Evolutionary conservation across 2,888 invertebrate species (phyloP), one percentile per base, ranked within the genome.

Genomic region (Meloe dianella): DNA sequence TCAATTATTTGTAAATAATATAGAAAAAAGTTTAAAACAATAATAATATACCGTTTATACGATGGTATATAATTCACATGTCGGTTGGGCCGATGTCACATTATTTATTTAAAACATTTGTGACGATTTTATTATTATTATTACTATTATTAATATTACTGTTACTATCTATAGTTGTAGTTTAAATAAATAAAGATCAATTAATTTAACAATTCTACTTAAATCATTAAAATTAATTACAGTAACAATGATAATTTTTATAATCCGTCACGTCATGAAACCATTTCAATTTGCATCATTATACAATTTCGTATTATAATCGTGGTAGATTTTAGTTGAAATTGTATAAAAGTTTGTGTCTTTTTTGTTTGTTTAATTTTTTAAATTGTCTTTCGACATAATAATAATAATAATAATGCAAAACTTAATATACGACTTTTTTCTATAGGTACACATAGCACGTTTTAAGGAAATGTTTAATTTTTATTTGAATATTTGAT

Each of bases 141-240:
- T 29, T 22, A 61, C 10, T 51, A 51, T 56, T 59, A 62, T 67
- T 67, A 62, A 61, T 62, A 62, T 62, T 59, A 62, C 68, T 64
- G 56, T 62, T 64, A 64, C 64, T 41, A 67, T 64, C 64, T 64
- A 54, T 60, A 63, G 22, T 51, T 24, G 12, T 51, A 61, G 51
- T 58, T 29, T 35, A 51, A 64, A 66, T 61, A 51, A 67, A 67
- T 65, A 41, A 61, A 24, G 65, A 68, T 65, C 68, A 65, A 65
- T 68, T 68, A 68, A 68, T 68, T 57, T 68, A 68, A 68, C 65
- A 65, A 68, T 63, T 60, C 61, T 51, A 65, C 62, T 68, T 65
- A 68, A 60, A 32, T 65, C 62, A 68, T 68, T 68, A 68, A 68
- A 68, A 68, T 68, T 68, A 68, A 65, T 68, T 68, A 65, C 60